Base-by-base conservation (phyloP, 2,113 vertebrate species). In the Parotia lawesii region DNA sequence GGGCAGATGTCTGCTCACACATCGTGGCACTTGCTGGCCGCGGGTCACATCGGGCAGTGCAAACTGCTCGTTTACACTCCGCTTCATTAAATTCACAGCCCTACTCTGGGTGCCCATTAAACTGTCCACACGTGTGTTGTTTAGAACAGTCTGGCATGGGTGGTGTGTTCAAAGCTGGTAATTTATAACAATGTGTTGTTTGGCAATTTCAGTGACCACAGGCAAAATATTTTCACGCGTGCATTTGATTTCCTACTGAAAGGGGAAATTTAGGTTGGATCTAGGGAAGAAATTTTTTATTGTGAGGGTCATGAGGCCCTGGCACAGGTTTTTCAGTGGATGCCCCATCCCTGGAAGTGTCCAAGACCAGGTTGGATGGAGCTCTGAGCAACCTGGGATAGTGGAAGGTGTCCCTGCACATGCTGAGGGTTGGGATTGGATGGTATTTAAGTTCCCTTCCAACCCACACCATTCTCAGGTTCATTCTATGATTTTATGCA, bases 81-180 rank as follows among this genome's bases (percentile, higher is more conserved):
- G 45, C 18, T 67, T 75, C 71, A 67, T 87, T 87, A 87, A 78
- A 87, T 79, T 57, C 74, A 48, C n/a, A 53, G 14, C 28, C 87
- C 22, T 22, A 2, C 54, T 45, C 11, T 79, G 57, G n/a, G 1
- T 61, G 33, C 5, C 48, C 48, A 76, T 85, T 82, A 69, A 87
- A 45, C 25, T 85, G n/a, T 37, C 85, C 58, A 56, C 11, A 29
- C 14, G 16, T 3, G 1, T 74, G 18, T 87, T 89, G 62, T 85
- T 87, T 75, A 16, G 33, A 65, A 28, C 58, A 29, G 54, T 45
- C 86, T 50, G 44, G 17, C 31, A 7, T 19, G 5, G 47, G 4
- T 21, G 80, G 44, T 8, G 11, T 72, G 31, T 20, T 85, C 78
- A 74, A 20, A 87, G 78, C 9, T 51, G n/a, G 29, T 12, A 19